A percentile compares a stretch with the other conserved stretches of the same genome.
phyloP scores from a whole-genome alignment of 2,113 vertebrate genomes.

The Columbina picui region DNA sequence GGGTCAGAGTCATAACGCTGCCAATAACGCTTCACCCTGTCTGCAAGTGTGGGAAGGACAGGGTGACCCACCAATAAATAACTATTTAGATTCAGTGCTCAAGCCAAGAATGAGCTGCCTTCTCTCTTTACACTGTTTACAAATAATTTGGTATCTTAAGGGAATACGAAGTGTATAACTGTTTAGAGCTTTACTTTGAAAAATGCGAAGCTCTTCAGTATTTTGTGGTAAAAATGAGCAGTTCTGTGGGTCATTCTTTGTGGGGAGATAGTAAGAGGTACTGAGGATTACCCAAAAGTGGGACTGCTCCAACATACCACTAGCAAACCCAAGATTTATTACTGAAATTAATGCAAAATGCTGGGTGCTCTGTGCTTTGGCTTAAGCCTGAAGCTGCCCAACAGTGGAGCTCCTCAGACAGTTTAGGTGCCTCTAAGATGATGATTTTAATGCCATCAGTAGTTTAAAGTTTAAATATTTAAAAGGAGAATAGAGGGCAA shows the following conservation, averaged over 20 bases:
- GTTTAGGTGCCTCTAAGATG: neutral
- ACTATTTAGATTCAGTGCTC: neutral
- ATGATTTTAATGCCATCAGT: neutral
- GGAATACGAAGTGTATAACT: neutral
- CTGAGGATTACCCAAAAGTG: neutral
- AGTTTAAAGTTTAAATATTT: neutral
- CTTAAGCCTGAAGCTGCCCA: neutral
- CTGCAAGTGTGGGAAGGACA: neutral
- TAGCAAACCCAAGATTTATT: neutral
- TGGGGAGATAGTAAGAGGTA: neutral
- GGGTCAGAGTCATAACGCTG: neutral
- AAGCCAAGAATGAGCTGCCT: neutral
- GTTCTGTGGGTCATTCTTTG: neutral
- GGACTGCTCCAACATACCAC: rapidly evolving
- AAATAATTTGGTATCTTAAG: neutral
- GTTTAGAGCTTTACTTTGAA: neutral
- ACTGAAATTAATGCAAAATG: neutral
- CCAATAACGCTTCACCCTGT: neutral
- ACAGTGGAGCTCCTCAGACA: neutral
- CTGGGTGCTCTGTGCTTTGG: neutral
- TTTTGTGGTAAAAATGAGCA: neutral
- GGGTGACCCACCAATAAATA: neutral
- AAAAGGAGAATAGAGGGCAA: neutral
- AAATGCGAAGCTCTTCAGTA: neutral
- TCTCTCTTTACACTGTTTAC: neutral